Evolutionary conservation across 2,888 invertebrate species (phyloP).

Genomic region (Phaonia tiefii): DNA sequence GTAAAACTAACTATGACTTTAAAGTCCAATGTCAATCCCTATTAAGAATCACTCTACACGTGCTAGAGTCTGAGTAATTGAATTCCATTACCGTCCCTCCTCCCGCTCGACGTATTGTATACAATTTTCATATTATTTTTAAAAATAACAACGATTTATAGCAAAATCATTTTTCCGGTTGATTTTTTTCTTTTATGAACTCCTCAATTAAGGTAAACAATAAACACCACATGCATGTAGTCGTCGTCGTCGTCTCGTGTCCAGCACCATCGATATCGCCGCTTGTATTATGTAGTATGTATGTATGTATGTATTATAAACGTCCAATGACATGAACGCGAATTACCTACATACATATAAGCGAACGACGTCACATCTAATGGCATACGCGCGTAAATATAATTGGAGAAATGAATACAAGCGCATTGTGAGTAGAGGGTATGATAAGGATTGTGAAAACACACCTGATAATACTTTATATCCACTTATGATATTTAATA

Average conservation of each 20-base stretch:
- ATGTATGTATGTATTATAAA: too few species aligned
- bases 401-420: neutral
- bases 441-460: neutral
- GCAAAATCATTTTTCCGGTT: constrained; percentile 28
- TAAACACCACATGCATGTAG: too few species aligned
- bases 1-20: too few species aligned
- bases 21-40: constrained; percentile 10
- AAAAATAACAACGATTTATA: constrained; percentile 29
- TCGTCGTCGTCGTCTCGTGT: too few species aligned
- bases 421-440: neutral
- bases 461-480: too few species aligned
- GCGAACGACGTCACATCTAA: constrained; percentile 20
- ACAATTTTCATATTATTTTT: neutral
- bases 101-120: too few species aligned
- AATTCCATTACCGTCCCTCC: too few species aligned
- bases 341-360: neutral
- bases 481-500: too few species aligned
- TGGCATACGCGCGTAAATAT: neutral
- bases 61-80: neutral
- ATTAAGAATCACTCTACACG: neutral
- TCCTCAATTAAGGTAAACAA: constrained; percentile 34
- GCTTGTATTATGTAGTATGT: neutral
- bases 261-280: neutral
- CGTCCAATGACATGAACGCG: constrained; percentile 23
- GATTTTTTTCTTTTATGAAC: constrained; percentile 22